These are phyloP conservation scores for Yponomeuta sedellus DNA, from an alignment of 2,888 invertebrate genomes.

Conservation along the genomic window DNA sequence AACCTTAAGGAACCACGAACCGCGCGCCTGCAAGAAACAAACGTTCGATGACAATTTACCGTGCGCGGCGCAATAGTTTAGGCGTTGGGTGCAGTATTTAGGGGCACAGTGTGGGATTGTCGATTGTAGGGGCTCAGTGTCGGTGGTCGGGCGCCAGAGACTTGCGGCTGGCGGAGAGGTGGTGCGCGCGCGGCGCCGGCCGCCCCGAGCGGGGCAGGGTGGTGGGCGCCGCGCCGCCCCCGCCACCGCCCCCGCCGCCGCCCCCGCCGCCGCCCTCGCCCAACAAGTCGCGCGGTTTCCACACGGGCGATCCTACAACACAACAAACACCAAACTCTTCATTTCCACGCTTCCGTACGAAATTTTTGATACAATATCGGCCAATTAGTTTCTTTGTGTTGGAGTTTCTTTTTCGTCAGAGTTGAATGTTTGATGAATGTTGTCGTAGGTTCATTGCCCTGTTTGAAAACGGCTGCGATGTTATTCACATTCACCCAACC, in stretches of 20 bases:
- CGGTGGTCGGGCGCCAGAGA: slow-evolving; percentile 72
- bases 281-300: slow-evolving; percentile 96
- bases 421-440: slow-evolving; percentile 78
- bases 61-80: no score
- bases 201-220: slow-evolving; percentile 28
- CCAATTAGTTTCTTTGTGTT: slow-evolving; percentile 8
- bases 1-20: not conserved
- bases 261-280: slow-evolving; percentile 66
- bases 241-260: slow-evolving; percentile 30
- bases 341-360: slow-evolving; percentile 21
- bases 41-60: no score
- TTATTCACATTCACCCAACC: slow-evolving; percentile 16
- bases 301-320: slow-evolving; percentile 97
- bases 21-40: not conserved
- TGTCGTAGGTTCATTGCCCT: slow-evolving; percentile 41
- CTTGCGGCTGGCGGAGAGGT: slow-evolving; percentile 73
- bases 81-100: not conserved
- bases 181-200: slow-evolving; percentile 61
- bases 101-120: not conserved
- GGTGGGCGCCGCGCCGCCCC: slow-evolving; percentile 27
- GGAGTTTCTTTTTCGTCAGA: slow-evolving; percentile 29
- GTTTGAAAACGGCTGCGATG: slow-evolving; percentile 19
- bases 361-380: slow-evolving; percentile 12
- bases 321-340: slow-evolving; percentile 79
- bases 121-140: slow-evolving; percentile 38